Conservation (phyloP, 2,888 invertebrate genomes). For the Teleogryllus oceanicus region DNA sequence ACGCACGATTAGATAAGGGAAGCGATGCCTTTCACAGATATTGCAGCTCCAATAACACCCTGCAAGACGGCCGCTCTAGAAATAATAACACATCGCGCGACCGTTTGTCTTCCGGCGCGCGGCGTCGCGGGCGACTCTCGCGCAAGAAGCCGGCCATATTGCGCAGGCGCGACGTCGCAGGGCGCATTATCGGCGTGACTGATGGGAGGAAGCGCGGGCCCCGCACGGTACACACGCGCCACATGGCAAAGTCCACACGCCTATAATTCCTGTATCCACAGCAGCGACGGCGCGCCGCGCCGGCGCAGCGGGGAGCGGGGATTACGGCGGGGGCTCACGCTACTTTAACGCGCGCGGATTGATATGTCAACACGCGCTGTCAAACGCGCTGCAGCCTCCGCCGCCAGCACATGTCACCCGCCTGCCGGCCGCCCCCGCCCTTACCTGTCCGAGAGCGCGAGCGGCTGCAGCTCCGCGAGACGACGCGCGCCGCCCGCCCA, state of each 20-base stretch:
- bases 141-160: too few species aligned
- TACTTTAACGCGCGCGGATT: constrained; percentile 18
- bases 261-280: constrained; percentile 3
- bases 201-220: neutral
- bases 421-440: neutral
- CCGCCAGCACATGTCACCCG: neutral
- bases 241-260: constrained; percentile 1
- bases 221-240: neutral
- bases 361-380: constrained; percentile 18
- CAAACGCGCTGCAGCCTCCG: neutral
- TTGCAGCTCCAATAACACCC: too few species aligned
- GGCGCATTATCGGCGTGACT: neutral
- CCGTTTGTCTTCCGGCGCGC: too few species aligned
- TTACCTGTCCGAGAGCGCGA: neutral
- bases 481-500: too few species aligned
- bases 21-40: too few species aligned
- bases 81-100: too few species aligned
- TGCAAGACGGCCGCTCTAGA: too few species aligned
- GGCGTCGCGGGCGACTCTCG: too few species aligned
- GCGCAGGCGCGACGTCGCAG: neutral
- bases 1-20: too few species aligned
- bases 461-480: too few species aligned
- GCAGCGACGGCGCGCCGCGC: neutral
- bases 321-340: neutral
- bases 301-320: neutral